phyloP scores from a whole-genome alignment of 2,888 invertebrate genomes.

The Ophion slaviceki region DNA sequence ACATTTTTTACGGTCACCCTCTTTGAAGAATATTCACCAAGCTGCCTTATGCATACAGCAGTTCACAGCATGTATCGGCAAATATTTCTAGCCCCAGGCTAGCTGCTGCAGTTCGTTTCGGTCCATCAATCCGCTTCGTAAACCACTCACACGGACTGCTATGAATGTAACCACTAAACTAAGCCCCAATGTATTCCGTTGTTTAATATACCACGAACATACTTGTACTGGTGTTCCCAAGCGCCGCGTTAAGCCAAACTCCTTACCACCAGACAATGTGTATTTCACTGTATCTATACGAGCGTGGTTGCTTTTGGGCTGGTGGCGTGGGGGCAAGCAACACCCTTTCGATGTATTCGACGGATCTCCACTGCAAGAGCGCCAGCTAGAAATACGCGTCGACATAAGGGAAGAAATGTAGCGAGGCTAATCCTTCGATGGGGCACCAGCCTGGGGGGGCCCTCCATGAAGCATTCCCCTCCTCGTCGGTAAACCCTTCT shows the following conservation, averaged over 20 bases:
- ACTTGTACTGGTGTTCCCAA: conserved; percentile 14
- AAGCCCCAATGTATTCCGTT: conserved; percentile 16
- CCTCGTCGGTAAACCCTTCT: conserved; percentile 44
- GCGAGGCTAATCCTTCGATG: conserved; percentile 81
- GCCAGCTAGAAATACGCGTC: conserved; percentile 78
- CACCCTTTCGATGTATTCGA: conserved; percentile 57
- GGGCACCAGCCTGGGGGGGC: conserved; percentile 65
- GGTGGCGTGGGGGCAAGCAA: conserved; percentile 32
- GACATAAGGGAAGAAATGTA: conserved; percentile 83
- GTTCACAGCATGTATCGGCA: conserved; percentile 7
- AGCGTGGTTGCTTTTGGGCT: conserved; percentile 39
- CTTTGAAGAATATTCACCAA: neutral
- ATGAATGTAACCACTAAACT: conserved; percentile 15
- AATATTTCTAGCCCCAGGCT: conserved; percentile 28
- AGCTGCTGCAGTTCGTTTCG: conserved; percentile 6
- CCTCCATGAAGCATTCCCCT: conserved; percentile 14
- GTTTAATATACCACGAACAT: conserved; percentile 21
- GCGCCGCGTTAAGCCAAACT: conserved; percentile 54
- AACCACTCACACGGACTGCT: conserved; percentile 17
- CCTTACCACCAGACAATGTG: conserved; percentile 25
- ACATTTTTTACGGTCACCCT: neutral
- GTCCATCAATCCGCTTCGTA: conserved; percentile 46
- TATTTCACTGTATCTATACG: conserved; percentile 44
- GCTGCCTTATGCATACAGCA: neutral
- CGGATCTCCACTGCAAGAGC: conserved; percentile 19